Base-by-base conservation (phyloP, 2,797 vertebrate genomes). In the Podarcis siculus region DNA sequence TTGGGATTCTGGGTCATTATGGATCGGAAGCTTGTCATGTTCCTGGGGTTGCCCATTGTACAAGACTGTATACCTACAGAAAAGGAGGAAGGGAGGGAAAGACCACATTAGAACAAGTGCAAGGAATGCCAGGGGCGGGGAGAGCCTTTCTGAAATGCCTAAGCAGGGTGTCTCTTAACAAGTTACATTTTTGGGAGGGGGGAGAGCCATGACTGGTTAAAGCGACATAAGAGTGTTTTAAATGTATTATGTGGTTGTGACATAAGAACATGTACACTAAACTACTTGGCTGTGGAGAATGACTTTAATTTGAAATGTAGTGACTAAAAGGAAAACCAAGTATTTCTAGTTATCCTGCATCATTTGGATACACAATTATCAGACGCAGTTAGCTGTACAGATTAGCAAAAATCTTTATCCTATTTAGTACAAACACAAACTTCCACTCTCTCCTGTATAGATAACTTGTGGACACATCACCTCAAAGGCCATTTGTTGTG, bases 1-100 rank as follows among this genome's bases (percentile, higher is more conserved):
- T 25, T 97, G 97, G 88, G 98, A 99, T 94, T 98, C 98, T 61
- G 97, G 97, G 90, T 98, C 97, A 67, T 96, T 95, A 91, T 98
- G 98, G 92, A 98, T 97, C 88, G 97, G 96, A 94, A 97, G 96
- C 92, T 98, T 98, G 95, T 98, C 97, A 6, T 97, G 97, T 89
- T 98, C 97, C 89, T 95, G 94, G 92, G 98, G 98, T 95, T 96
- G 98, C 88, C 98, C 97, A 1, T 98, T 98, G 94, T 96, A 97
- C 89, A 99, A 97, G 93, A 98, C 98, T 78, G 97, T 97, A 95
- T 99, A 99, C 96, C 98, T 99, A 88, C 8, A 73, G 37, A 92
- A 90, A 87, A 88, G 92, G 45, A 73, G 32, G 32, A 3, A 19
- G 21, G 39, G 64, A 61, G 23, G 37, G 19, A 61, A 86, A 90